Evolutionary conservation across 1,140 invertebrate genomes (phyloP).

Genomic region (Rhopalosiphum padi): DNA sequence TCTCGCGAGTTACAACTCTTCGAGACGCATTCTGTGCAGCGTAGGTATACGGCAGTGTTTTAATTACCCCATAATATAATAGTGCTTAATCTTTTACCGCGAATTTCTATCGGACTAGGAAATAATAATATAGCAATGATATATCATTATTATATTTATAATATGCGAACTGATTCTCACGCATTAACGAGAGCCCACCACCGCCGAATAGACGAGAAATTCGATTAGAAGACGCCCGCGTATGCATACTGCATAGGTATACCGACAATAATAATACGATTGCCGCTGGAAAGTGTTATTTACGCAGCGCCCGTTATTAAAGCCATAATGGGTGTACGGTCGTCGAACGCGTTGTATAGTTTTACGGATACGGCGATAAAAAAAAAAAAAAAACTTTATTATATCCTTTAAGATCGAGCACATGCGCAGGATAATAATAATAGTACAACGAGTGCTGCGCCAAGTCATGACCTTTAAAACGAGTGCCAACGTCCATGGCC

Average conservation of each 20-base stretch:
- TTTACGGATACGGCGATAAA: background rate
- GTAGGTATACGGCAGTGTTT: background rate
- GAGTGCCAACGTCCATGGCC: background rate
- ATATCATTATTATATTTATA: background rate
- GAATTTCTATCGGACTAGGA: background rate
- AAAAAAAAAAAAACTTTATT: background rate
- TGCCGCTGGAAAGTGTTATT: slow-evolving; percentile 5
- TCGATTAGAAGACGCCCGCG: background rate
- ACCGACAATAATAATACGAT: background rate
- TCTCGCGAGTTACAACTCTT: too few relatives aligned
- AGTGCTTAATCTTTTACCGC: background rate
- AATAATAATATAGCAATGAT: background rate
- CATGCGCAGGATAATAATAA: background rate
- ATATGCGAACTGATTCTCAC: slow-evolving; percentile 23
- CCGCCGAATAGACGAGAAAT: slow-evolving; percentile 23
- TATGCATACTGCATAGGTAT: background rate
- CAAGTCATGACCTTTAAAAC: background rate
- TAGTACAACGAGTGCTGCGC: background rate
- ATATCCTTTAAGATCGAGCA: too few relatives aligned
- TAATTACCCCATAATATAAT: background rate
- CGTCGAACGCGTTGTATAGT: background rate
- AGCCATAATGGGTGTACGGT: background rate
- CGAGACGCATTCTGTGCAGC: background rate
- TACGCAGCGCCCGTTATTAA: background rate
- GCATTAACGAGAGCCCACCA: background rate